Evolutionary conservation across 1,140 invertebrate species (phyloP).

Genomic region (Neodiprion virginianus): DNA sequence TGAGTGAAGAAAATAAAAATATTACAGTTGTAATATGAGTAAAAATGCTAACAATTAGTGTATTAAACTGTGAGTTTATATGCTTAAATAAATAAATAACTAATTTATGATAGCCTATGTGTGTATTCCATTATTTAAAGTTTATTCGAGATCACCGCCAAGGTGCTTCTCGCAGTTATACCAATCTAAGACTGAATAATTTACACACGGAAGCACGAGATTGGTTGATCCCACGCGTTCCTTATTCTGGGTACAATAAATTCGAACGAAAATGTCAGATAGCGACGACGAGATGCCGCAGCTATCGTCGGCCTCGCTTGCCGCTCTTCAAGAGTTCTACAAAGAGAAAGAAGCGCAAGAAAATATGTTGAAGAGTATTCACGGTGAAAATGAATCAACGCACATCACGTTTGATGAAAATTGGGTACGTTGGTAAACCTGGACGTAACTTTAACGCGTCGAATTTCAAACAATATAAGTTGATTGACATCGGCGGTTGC

Average conservation of each 20-base stretch:
- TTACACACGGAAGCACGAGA: not conserved
- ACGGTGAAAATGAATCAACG: slow-evolving; percentile 52
- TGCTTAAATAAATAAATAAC: slow-evolving; percentile 3
- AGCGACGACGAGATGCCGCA: slow-evolving; percentile 67
- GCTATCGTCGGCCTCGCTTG: slow-evolving; percentile 76
- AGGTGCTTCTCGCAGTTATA: not conserved
- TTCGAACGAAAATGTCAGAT: slow-evolving; percentile 36
- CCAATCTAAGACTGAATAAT: not conserved
- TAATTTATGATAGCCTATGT: not conserved
- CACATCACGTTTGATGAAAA: slow-evolving; percentile 77
- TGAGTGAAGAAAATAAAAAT: not conserved
- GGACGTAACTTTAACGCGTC: slow-evolving; percentile 22
- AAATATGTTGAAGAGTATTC: slow-evolving; percentile 56
- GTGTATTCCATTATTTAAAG: not conserved
- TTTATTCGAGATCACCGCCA: not conserved
- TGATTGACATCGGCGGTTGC: not conserved
- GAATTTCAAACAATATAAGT: not conserved
- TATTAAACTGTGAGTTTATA: not conserved
- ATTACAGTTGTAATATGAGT: not conserved
- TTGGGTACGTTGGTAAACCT: slow-evolving; percentile 71
- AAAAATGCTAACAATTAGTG: not conserved
- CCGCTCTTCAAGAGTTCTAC: slow-evolving; percentile 84
- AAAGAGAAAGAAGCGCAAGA: slow-evolving; percentile 72
- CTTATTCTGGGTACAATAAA: not conserved
- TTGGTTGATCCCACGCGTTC: no score